phyloP scores from a whole-genome alignment of 2,797 vertebrate species.

The Hylomyscus alleni region DNA sequence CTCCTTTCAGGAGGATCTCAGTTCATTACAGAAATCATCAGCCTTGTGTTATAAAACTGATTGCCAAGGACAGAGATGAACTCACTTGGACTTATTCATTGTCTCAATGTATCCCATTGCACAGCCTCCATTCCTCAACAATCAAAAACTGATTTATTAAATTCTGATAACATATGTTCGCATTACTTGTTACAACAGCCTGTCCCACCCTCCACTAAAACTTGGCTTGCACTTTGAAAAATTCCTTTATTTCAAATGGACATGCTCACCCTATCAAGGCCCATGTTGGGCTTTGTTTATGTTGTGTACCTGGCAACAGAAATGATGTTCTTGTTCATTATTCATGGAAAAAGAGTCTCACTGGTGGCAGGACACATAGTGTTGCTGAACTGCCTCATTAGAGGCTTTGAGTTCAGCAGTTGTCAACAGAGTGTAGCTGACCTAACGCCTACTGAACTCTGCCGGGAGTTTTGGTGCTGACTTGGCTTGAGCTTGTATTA shows the following conservation, averaged over 20 bases:
- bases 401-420: slow-evolving; percentile 84
- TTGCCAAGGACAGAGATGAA: slow-evolving; percentile 88
- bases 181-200: slow-evolving; percentile 87
- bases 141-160: slow-evolving; percentile 87
- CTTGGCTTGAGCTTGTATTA: slow-evolving; percentile 78
- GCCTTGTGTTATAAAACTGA: slow-evolving; percentile 86
- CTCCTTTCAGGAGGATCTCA: slow-evolving; percentile 82
- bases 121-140: slow-evolving; percentile 74
- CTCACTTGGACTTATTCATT: slow-evolving; percentile 84
- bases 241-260: slow-evolving; percentile 85
- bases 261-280: slow-evolving; percentile 84
- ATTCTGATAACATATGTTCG: slow-evolving; percentile 90
- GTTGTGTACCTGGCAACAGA: slow-evolving; percentile 90
- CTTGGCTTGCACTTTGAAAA: slow-evolving; percentile 85
- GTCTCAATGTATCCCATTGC: slow-evolving; percentile 81
- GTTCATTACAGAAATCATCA: slow-evolving; percentile 87
- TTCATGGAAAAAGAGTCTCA: slow-evolving; percentile 90
- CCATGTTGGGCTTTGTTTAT: slow-evolving; percentile 89
- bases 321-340: slow-evolving; percentile 88
- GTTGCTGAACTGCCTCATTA: slow-evolving; percentile 87
- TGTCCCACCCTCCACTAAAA: slow-evolving; percentile 85
- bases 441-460: slow-evolving; percentile 86
- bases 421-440: slow-evolving; percentile 88
- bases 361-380: slow-evolving; percentile 85
- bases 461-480: slow-evolving; percentile 84